Evolutionary conservation across 2,797 vertebrate species (phyloP), one percentile per base, ranked within the genome.

Genomic region (Nannoperca australis): DNA sequence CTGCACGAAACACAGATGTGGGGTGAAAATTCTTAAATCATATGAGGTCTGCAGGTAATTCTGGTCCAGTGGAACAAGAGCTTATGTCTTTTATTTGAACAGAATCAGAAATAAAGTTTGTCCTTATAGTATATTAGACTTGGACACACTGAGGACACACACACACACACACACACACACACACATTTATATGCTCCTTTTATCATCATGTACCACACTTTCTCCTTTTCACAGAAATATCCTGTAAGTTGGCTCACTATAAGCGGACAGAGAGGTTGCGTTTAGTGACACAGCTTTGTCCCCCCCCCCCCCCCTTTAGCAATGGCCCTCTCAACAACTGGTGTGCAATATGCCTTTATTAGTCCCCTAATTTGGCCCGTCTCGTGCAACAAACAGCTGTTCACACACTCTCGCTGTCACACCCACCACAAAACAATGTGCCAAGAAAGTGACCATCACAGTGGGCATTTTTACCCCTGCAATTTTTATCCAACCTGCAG

Each of bases 251-350:
- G 11, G 15, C 27, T 50, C 58, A 12, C 47, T 6, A 34, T 67
- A 55, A 34, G 54, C 34, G 20, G 51, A 79, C 55, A 14, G 42
- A 70, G 44, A 75, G 77, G 73, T 79, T 68, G 69, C 72, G 76
- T 87, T 85, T 81, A 84, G 84, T 61, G 76, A 71, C 72, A 75
- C 58, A 65, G 68, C 50, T 86, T 73, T 78, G 42, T n/a, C n/a
- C n/a, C n/a, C n/a, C n/a, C n/a, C n/a, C n/a, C n/a, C 70, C 68
- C 49, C 60, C 62, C 47, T 45, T 83, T 84, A 69, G 47, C 84
- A 89, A 70, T 69, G 59, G 73, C 66, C 67, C 70, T 70, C 70
- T 64, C 20, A 85, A 87, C 73, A 79, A 78, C 60, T 76, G 84
- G 30, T 80, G 70, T 65, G 38, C 45, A 75, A 88, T 85, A 77